Evolutionary conservation across 2,888 invertebrate genomes (phyloP), one percentile per base, ranked within the genome.

Genomic region (Drosophila nr. fundita): DNA sequence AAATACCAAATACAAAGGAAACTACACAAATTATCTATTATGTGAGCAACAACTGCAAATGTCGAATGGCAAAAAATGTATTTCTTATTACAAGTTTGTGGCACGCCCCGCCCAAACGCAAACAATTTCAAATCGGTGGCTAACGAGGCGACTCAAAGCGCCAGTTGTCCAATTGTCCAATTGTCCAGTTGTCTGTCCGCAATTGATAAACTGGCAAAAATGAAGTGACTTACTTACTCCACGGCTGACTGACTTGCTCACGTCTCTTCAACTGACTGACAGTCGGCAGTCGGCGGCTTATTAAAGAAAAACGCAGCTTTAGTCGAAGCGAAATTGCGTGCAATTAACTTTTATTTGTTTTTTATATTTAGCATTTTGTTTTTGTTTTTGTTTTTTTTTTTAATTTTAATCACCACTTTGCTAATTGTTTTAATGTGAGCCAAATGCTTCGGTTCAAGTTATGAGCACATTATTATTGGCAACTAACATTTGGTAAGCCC

Each of bases 131-230:
- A 74, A 48, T 40, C 70, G 49, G 67, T 66, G 42, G 70, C 79
- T 84, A 84, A 89, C 83, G 85, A 89, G 87, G 72, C 75, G 82
- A 71, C 89, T 67, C 80, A 72, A 83, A 83, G 70, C 63, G 80
- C 62, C 65, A 78, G 53, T 57, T 30, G 30, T 49, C 29, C 57
- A 79, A 80, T 76, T 83, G 80, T 48, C 27, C 57, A 79, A 83
- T 76, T 83, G 80, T 50, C 29, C 57, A 79, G 80, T 76, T 83
- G 80, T 67, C 45, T 55, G 60, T 72, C 61, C 50, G 80, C 81
- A 89, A 89, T 85, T 90, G 83, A 85, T 85, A 90, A 85, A 85
- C 85, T 80, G 87, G 55, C 68, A 68, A 80, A 84, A 89, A 83
- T 80, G 62, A 88, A 79, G 77, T 75, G 63, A 38, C 72, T 63